Percentiles rank a stretch among this genome's conserved stretches.
Evolutionary conservation across 2,888 invertebrate genomes (phyloP).

Genomic region (Fabriciana adippe): DNA sequence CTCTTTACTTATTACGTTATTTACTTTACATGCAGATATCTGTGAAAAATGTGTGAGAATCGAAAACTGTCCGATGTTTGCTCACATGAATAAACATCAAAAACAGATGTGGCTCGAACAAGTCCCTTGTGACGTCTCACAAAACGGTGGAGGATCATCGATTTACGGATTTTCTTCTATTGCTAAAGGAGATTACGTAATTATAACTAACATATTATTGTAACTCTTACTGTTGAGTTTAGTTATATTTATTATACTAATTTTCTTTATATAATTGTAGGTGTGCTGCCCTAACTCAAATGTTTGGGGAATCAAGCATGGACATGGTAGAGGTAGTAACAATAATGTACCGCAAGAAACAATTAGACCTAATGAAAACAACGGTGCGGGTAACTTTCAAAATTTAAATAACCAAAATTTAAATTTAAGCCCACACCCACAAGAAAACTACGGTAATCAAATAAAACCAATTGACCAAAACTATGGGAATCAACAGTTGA

Average conservation of each 20-base stretch:
- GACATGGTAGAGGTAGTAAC: slow-evolving; percentile 12
- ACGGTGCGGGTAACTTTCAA: slow-evolving; percentile 12
- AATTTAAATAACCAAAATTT: slow-evolving; percentile 27
- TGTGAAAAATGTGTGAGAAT: slow-evolving; percentile 58
- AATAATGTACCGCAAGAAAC: slow-evolving; percentile 18
- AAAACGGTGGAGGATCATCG: slow-evolving; percentile 30
- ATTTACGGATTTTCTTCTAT: slow-evolving; percentile 49
- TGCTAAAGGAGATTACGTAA: slow-evolving; percentile 59
- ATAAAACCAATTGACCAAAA: slow-evolving; percentile 17
- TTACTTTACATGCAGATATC: slow-evolving; percentile 45
- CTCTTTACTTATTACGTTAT: not conserved
- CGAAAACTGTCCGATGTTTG: slow-evolving; percentile 54
- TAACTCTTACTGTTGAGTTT: not conserved
- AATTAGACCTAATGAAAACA: slow-evolving; percentile 23
- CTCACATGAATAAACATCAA: slow-evolving; percentile 51
- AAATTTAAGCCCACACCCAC: slow-evolving; percentile 14
- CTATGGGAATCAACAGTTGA: slow-evolving; percentile 21
- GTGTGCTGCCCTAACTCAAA: slow-evolving; percentile 58
- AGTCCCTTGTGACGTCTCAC: slow-evolving; percentile 50
- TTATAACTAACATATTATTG: slow-evolving; percentile 3
- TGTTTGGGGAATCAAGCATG: slow-evolving; percentile 45
- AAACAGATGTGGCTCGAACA: slow-evolving; percentile 53
- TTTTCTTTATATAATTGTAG: slow-evolving; percentile 42
- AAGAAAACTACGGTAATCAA: slow-evolving; percentile 20
- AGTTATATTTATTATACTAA: not conserved